These are phyloP conservation scores for Brachynemurus nebulosus DNA, from an alignment of 2,888 invertebrate genomes.

Conservation along the genomic window DNA sequence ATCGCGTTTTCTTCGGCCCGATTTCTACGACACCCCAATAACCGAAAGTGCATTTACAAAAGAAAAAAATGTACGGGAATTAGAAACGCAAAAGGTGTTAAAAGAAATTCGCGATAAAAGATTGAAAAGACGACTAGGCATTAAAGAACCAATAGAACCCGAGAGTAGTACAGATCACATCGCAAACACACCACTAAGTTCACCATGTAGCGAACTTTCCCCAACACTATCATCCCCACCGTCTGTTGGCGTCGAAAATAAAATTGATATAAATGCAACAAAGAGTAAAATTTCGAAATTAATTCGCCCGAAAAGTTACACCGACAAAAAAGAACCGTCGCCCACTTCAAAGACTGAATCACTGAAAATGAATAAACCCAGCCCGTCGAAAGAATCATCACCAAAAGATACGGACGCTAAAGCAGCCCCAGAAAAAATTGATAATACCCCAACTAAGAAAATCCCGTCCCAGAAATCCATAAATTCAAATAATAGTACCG, in stretches of 20 bases:
- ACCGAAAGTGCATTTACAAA: slow-evolving; percentile 52
- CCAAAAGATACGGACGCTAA: too few species aligned
- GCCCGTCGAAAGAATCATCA: too few species aligned
- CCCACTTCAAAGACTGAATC: slow-evolving; percentile 31
- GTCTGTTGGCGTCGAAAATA: too few species aligned
- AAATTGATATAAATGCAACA: slow-evolving; percentile 18
- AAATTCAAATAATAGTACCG: background rate
- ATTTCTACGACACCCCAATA: slow-evolving; percentile 56
- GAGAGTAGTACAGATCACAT: too few species aligned
- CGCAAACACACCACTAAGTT: too few species aligned
- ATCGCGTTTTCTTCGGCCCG: slow-evolving; percentile 62
- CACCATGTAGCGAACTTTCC: too few species aligned
- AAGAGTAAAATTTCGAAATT: slow-evolving; percentile 33
- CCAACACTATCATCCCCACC: background rate
- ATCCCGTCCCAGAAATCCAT: background rate
- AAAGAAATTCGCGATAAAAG: slow-evolving; percentile 52
- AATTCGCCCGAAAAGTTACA: slow-evolving; percentile 41
- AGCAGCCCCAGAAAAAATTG: too few species aligned
- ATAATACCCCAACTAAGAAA: background rate
- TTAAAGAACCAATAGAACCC: background rate
- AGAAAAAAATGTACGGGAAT: slow-evolving; percentile 48
- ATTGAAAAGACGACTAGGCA: slow-evolving; percentile 22
- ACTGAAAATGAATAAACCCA: background rate
- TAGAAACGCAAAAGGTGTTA: slow-evolving; percentile 52
- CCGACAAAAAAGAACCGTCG: slow-evolving; percentile 29